These are phyloP conservation scores for Taenioides sp. DNA, from an alignment of 2,797 vertebrate species.

Conservation along the genomic window DNA sequence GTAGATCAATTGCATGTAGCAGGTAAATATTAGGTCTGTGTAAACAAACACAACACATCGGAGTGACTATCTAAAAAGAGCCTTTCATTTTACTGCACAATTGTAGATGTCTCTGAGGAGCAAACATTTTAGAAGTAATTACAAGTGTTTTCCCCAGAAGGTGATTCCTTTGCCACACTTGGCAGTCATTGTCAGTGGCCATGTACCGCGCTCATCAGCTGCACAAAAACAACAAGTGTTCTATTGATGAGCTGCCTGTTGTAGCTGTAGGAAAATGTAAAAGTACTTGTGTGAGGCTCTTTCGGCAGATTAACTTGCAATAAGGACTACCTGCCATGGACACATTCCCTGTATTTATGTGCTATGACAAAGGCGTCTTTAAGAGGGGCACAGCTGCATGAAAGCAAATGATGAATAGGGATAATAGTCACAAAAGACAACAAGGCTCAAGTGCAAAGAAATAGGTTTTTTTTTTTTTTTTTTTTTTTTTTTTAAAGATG, in stretches of 20 bases:
- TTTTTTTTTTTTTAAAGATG: slow-evolving; percentile 79
- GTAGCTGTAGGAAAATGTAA: slow-evolving; percentile 79
- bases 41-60: slow-evolving; percentile 73
- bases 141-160: slow-evolving; percentile 80
- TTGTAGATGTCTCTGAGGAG: slow-evolving; percentile 78
- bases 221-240: slow-evolving; percentile 80
- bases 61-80: slow-evolving; percentile 59
- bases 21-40: slow-evolving; percentile 53
- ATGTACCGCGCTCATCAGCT: slow-evolving; percentile 74
- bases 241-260: slow-evolving; percentile 80
- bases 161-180: slow-evolving; percentile 82
- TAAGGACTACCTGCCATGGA: slow-evolving; percentile 84
- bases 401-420: slow-evolving; percentile 78
- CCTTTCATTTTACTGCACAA: slow-evolving; percentile 74
- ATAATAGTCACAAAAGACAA: slow-evolving; percentile 85
- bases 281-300: slow-evolving; percentile 82
- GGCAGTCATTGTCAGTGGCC: slow-evolving; percentile 78
- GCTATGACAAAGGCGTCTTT: slow-evolving; percentile 78
- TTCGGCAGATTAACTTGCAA: slow-evolving; percentile 86
- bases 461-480: slow-evolving; percentile 66
- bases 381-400: slow-evolving; percentile 81
- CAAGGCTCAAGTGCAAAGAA: slow-evolving; percentile 85
- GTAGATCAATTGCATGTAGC: slow-evolving; percentile 29
- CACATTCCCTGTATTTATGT: slow-evolving; percentile 80
- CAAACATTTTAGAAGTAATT: slow-evolving; percentile 87